These are phyloP conservation scores for Caenorhabditis zanzibari DNA, from an alignment of 2,888 invertebrate species.

Conservation along the genomic window DNA sequence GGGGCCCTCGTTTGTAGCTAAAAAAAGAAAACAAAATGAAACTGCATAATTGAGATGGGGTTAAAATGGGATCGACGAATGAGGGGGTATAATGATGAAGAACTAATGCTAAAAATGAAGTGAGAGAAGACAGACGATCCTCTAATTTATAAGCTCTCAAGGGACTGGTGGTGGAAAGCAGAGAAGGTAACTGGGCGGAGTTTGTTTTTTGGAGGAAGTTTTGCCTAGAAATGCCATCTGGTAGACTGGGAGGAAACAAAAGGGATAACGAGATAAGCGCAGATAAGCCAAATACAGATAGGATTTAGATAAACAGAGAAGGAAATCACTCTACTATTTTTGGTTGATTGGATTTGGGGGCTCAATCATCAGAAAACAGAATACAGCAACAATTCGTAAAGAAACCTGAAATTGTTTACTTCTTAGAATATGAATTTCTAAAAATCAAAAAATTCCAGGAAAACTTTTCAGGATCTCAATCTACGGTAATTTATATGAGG, in stretches of 20 bases:
- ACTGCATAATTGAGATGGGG: background rate
- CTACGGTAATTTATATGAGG: background rate
- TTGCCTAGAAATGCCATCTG: background rate
- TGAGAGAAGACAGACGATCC: slow-evolving; percentile 1
- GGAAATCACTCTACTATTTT: background rate
- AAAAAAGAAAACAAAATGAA: background rate
- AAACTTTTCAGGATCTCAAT: background rate
- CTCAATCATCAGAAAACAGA: slow-evolving; percentile 7
- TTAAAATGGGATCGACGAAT: slow-evolving; percentile 8
- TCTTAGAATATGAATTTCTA: slow-evolving; percentile 11
- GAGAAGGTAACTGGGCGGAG: slow-evolving; percentile 25
- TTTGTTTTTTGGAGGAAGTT: slow-evolving; percentile 38
- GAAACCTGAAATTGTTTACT: background rate
- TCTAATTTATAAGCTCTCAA: slow-evolving; percentile 42
- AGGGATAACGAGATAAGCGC: slow-evolving; percentile 24
- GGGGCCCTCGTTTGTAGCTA: slow-evolving; percentile 62
- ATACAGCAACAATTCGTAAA: background rate
- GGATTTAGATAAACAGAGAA: background rate
- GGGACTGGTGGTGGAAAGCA: slow-evolving; percentile 25
- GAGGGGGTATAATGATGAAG: background rate
- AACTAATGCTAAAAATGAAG: slow-evolving; percentile 4
- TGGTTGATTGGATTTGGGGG: slow-evolving; percentile 1
- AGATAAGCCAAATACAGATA: background rate
- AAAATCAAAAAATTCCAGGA: background rate
- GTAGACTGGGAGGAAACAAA: background rate